phyloP scores from a whole-genome alignment of 2,888 invertebrate genomes.

The Linnaemya vulpina region DNA sequence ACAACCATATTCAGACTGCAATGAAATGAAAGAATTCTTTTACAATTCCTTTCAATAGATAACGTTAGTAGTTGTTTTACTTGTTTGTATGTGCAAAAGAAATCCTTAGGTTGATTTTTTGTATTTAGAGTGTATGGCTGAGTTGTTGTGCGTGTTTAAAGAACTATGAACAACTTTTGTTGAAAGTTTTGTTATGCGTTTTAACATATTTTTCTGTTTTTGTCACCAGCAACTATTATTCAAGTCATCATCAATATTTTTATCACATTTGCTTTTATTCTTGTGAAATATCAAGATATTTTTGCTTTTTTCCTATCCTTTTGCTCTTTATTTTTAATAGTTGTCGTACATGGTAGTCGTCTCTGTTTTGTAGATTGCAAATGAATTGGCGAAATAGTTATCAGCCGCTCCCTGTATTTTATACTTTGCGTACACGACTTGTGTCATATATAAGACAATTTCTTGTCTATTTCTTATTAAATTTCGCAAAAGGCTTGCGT shows the following conservation, averaged over 20 bases:
- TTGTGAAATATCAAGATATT: constrained; percentile 19
- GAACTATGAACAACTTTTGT: constrained; percentile 16
- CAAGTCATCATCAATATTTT: constrained; percentile 62
- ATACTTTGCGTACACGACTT: background rate
- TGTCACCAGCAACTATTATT: constrained; percentile 53
- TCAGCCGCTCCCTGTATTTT: background rate
- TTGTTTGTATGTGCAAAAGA: background rate
- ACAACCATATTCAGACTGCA: too few relatives aligned
- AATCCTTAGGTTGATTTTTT: background rate
- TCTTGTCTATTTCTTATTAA: background rate
- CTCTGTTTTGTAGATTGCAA: background rate
- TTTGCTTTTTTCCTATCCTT: background rate
- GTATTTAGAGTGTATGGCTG: background rate
- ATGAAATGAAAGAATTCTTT: background rate
- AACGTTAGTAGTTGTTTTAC: background rate
- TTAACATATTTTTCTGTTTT: constrained; percentile 25
- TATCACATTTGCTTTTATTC: constrained; percentile 42
- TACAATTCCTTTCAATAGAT: background rate
- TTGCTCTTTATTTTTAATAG: background rate
- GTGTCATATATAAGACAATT: background rate
- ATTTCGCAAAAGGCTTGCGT: too few relatives aligned
- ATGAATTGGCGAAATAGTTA: constrained; percentile 10
- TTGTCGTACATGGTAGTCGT: background rate
- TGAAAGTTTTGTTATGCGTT: background rate
- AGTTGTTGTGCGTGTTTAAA: constrained; percentile 5